Evolutionary conservation across 2,113 vertebrate species (phyloP).

Genomic region (Tringa solitaria): DNA sequence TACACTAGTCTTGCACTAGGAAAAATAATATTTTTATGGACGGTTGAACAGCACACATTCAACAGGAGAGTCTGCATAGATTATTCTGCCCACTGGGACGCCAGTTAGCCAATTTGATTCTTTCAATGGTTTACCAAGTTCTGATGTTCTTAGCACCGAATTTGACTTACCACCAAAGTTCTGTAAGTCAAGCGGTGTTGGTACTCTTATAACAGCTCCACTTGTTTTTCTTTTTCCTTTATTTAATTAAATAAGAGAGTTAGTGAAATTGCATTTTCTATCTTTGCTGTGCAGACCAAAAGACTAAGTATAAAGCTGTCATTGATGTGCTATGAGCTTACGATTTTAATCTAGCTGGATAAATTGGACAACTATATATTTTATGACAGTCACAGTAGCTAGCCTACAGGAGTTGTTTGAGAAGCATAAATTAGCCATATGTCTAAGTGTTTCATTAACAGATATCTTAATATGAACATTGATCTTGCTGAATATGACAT

Average conservation of each 20-base stretch:
- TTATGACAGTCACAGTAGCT: constrained; percentile 20
- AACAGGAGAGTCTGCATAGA: background rate
- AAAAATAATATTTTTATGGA: background rate
- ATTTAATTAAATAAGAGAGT: constrained; percentile 29
- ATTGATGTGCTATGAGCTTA: background rate
- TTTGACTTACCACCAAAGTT: background rate
- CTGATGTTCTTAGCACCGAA: background rate
- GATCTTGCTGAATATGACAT: constrained; percentile 28
- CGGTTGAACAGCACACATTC: background rate
- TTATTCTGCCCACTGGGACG: background rate
- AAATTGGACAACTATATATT: constrained; percentile 38
- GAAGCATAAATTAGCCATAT: constrained; percentile 31
- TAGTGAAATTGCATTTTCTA: constrained; percentile 33
- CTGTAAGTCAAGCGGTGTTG: background rate
- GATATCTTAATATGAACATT: background rate
- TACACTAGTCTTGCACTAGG: background rate
- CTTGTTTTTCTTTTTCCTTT: background rate
- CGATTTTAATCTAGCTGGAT: constrained; percentile 36
- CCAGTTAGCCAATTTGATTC: background rate
- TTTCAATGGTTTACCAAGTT: background rate
- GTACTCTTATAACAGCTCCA: background rate
- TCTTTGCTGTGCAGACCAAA: constrained; percentile 18
- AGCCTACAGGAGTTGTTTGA: background rate
- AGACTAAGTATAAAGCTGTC: constrained; percentile 29
- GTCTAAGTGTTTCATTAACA: constrained; percentile 18